Conservation (phyloP, 2,113 vertebrate species). For the Aphelocoma coerulescens region DNA sequence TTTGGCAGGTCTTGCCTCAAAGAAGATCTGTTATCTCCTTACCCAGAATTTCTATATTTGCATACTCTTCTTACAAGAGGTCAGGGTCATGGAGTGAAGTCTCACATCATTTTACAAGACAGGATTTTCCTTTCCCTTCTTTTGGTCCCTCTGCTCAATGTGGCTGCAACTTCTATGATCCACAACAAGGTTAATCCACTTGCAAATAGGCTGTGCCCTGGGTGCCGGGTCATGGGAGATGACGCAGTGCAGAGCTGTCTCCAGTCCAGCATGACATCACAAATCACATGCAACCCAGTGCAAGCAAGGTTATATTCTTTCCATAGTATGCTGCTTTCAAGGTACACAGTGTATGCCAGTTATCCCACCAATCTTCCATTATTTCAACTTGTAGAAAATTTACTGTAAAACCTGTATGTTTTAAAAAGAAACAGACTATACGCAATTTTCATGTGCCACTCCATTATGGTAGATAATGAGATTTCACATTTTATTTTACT, state of each 20-base stretch:
- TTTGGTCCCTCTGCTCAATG: background rate
- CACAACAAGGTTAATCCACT: background rate
- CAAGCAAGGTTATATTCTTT: background rate
- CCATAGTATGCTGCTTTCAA: background rate
- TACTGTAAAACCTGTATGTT: background rate
- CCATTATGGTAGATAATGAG: background rate
- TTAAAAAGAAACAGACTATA: background rate
- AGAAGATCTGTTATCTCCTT: background rate
- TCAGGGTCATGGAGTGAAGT: background rate
- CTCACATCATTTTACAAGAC: background rate
- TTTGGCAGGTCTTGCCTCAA: background rate
- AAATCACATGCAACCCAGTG: background rate
- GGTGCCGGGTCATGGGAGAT: background rate
- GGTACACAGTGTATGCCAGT: background rate
- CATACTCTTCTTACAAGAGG: background rate
- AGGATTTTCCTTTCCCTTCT: background rate
- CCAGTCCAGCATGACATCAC: background rate
- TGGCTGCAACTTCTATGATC: background rate
- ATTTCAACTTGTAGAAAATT: background rate
- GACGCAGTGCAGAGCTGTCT: background rate
- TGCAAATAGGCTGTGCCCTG: background rate
- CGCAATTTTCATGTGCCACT: background rate
- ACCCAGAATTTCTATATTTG: background rate
- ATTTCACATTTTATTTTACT: slow-evolving; percentile 10
- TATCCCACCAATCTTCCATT: background rate